Evolutionary conservation across 2,113 vertebrate genomes (phyloP).

Genomic region (Marcusenius ussheri): DNA sequence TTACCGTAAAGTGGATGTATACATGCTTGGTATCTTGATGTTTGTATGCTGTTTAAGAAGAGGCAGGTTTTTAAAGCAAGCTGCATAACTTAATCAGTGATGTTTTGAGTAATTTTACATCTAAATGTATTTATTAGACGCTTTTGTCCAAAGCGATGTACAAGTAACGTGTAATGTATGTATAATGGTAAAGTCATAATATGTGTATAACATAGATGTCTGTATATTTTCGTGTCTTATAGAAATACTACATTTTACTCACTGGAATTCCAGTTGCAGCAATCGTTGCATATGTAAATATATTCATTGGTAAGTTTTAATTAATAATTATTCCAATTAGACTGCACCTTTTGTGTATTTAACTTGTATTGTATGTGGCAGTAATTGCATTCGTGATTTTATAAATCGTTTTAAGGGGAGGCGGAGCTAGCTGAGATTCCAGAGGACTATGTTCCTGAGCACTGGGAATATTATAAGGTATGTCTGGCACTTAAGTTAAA

Average conservation of each 20-base stretch:
- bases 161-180: neutral
- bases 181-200: neutral
- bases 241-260: conserved; percentile 18
- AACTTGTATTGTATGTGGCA: neutral
- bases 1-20: neutral
- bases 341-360: neutral
- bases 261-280: conserved; percentile 17
- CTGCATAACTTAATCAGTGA: neutral
- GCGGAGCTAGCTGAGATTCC: conserved; percentile 72
- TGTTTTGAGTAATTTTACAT: neutral
- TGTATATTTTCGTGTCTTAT: neutral
- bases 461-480: conserved; percentile 72
- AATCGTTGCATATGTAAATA: neutral
- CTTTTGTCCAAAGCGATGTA: neutral
- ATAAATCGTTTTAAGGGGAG: conserved; percentile 51
- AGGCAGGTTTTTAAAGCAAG: neutral
- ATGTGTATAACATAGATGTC: neutral
- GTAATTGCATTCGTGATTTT: neutral
- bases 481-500: neutral
- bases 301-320: conserved; percentile 12
- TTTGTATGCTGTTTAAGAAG: neutral
- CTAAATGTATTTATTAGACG: neutral
- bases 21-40: neutral
- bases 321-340: neutral
- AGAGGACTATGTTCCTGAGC: conserved; percentile 66